phyloP scores from a whole-genome alignment of 2,797 vertebrate species.

The Podarcis lilfordi region DNA sequence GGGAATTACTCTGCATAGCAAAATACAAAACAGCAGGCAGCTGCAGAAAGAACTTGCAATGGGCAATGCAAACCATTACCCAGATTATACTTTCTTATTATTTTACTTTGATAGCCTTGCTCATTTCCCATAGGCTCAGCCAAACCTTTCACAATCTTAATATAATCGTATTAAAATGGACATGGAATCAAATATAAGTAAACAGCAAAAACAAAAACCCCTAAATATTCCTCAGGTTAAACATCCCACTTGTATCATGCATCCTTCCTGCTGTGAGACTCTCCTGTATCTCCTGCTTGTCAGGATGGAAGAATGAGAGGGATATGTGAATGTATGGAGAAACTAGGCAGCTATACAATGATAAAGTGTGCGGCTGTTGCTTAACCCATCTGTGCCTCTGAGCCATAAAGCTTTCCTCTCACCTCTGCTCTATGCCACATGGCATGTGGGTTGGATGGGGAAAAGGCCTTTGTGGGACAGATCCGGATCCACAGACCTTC shows the following conservation, averaged over 20 bases:
- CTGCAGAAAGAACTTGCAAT: slow-evolving; percentile 1
- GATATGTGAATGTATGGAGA: too few relatives aligned
- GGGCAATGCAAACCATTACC: not conserved
- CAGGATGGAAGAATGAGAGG: too few relatives aligned
- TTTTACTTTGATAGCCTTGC: not conserved
- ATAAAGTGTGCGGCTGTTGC: too few relatives aligned
- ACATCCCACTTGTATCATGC: not conserved
- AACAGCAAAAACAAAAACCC: not conserved
- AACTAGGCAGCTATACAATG: too few relatives aligned
- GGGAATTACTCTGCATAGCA: not conserved
- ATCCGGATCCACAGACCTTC: not conserved
- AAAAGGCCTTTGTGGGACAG: not conserved
- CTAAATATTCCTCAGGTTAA: not conserved
- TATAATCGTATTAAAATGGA: not conserved
- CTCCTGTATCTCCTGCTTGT: too few relatives aligned
- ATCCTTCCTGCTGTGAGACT: too few relatives aligned
- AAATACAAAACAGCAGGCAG: not conserved
- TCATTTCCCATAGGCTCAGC: not conserved
- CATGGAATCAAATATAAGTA: not conserved
- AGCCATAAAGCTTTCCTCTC: too few relatives aligned
- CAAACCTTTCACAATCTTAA: not conserved
- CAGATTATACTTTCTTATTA: not conserved
- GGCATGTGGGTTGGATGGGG: not conserved
- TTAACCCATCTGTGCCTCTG: too few relatives aligned
- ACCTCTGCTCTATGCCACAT: too few relatives aligned